Percentiles rank a stretch among this genome's conserved stretches.
phyloP scores from a whole-genome alignment of 37 sponge, comb jelly and placozoan genomes.

The Chondrilla cf. caribensis region DNA sequence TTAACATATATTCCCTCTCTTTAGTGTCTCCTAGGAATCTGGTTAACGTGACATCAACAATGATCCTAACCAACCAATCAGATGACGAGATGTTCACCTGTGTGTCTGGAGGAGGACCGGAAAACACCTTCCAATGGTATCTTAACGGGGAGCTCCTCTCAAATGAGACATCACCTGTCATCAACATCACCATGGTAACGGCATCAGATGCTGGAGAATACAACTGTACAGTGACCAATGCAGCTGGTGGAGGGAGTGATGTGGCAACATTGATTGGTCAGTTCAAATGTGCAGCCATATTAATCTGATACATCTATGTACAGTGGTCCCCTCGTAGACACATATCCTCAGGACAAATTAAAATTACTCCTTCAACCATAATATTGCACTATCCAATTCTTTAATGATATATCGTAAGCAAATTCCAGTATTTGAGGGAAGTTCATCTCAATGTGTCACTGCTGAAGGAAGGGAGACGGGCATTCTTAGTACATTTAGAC shows the following conservation, averaged over 20 bases:
- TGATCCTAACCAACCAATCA: background rate
- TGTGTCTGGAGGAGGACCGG: slow-evolving; percentile 48
- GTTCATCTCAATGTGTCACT: no score
- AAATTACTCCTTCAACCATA: no score
- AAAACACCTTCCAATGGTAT: slow-evolving; percentile 36
- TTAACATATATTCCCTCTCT: background rate
- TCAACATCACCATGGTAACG: background rate
- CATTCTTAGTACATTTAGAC: no score
- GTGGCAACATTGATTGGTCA: background rate
- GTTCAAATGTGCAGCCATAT: no score
- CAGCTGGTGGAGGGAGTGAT: slow-evolving; percentile 34
- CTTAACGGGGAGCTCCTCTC: slow-evolving; percentile 12
- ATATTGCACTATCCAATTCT: no score
- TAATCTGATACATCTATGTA: no score
- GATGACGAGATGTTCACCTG: slow-evolving; percentile 33
- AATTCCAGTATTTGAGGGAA: no score
- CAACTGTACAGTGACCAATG: slow-evolving; percentile 58
- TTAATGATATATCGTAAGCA: no score
- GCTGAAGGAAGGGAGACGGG: no score
- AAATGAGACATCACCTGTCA: background rate
- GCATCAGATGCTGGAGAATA: slow-evolving; percentile 60
- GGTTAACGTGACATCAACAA: slow-evolving; percentile 25
- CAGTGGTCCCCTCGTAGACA: no score
- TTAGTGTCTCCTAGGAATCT: slow-evolving; percentile 35
- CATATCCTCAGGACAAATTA: no score